Base-by-base conservation (phyloP, 2,797 vertebrate species). In the Enteromius trimaculatus region DNA sequence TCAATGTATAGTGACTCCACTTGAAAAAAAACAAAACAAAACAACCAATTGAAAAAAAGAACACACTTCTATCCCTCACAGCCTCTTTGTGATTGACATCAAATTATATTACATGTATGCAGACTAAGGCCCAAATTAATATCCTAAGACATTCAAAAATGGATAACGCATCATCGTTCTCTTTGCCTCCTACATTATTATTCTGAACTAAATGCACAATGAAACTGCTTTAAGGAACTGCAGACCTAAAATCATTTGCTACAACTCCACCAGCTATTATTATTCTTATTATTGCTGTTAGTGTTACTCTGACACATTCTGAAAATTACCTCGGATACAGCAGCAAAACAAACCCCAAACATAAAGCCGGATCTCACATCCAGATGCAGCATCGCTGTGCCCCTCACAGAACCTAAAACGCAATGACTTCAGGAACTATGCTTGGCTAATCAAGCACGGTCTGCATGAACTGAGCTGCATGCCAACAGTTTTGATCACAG, bases 401-500 rank as follows among this genome's bases (percentile, higher is more conserved):
- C 86, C 31, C 75, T 68, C 80, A 47, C 62, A 9, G 29, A 72
- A 49, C 60, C 3, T 53, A 60, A 85, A 81, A 83, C 47, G 64
- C 84, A 78, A 53, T 51, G 51, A 77, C 70, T 82, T 86, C 76
- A 31, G 77, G 60, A 77, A 62, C 85, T 81, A 80, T 3, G 21
- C 75, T 42, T 79, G 82, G 88, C 87, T 87, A 91, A 92, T 92
- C 90, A 91, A 89, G 90, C 84, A 66, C 80, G 2, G 69, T 84
- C 89, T 90, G 88, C 85, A 91, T 91, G 89, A 86, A 87, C 86
- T 90, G 86, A 91, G 42, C 89, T 72, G 2, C 82, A 86, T 86
- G 85, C 89, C 89, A 90, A 55, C 68, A 80, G 69, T 90, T 88
- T 87, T 86, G 84, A 91, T 90, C 87, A 3, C 85, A 86, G 91